These are phyloP conservation scores for Pelecanoides urinatrix DNA, from an alignment of 2,113 vertebrate species.

Conservation along the genomic window DNA sequence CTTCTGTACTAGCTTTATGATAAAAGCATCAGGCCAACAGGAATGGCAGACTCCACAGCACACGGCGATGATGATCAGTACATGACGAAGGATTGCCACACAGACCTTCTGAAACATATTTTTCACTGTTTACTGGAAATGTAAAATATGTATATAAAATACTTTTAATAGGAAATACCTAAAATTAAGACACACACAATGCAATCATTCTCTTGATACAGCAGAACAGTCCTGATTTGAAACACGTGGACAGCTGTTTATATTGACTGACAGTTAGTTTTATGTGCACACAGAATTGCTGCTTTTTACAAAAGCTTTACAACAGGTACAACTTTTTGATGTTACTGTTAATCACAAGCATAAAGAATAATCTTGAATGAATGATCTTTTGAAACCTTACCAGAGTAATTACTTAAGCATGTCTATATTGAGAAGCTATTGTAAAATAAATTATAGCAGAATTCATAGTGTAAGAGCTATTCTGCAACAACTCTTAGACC, in stretches of 20 bases:
- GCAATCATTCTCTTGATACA: not conserved
- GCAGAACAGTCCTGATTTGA: not conserved
- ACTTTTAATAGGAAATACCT: not conserved
- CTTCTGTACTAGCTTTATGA: not conserved
- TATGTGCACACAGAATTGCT: not conserved
- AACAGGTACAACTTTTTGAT: not conserved
- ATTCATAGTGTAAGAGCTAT: not conserved
- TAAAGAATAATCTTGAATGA: not conserved
- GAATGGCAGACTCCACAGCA: not conserved
- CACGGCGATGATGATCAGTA: accelerated
- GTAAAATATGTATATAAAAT: not conserved
- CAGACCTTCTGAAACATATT: not conserved
- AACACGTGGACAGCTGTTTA: not conserved
- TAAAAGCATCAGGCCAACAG: not conserved
- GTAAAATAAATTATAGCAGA: not conserved
- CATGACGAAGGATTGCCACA: accelerated
- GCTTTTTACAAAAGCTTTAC: not conserved
- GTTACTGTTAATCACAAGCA: not conserved
- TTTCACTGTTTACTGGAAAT: not conserved
- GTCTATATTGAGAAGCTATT: not conserved
- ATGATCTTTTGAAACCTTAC: not conserved
- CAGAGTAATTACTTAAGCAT: not conserved
- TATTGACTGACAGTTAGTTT: not conserved
- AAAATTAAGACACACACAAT: not conserved
- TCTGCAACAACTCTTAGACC: not conserved